Percentiles rank a stretch among this genome's conserved stretches.
phyloP scores from a whole-genome alignment of 2,888 invertebrate genomes.

The Drosophila histrio region DNA sequence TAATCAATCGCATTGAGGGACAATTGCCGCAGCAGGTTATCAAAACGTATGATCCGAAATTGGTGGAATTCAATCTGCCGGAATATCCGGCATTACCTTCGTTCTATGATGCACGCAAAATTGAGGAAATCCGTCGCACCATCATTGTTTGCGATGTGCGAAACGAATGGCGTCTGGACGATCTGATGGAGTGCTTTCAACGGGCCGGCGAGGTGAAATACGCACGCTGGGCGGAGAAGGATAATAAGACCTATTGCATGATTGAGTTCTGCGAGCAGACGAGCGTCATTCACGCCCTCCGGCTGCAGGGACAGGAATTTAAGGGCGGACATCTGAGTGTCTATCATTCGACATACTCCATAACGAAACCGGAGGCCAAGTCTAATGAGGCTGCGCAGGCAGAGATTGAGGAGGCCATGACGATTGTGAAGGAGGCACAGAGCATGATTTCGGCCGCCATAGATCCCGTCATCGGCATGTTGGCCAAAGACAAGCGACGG shows the following conservation, averaged over 20 bases:
- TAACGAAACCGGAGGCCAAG: slow-evolving; percentile 96
- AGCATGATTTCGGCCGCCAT: slow-evolving; percentile 97
- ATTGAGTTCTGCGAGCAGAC: slow-evolving; percentile 97
- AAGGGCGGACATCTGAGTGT: slow-evolving; percentile 89
- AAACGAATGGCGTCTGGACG: slow-evolving; percentile 90
- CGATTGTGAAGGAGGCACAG: slow-evolving; percentile 97
- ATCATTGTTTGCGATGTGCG: slow-evolving; percentile 92
- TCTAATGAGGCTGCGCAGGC: slow-evolving; percentile 97
- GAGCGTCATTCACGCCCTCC: slow-evolving; percentile 93
- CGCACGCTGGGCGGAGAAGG: slow-evolving; percentile 94
- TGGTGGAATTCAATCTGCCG: slow-evolving; percentile 92
- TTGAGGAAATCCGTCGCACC: slow-evolving; percentile 98
- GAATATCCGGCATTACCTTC: slow-evolving; percentile 96
- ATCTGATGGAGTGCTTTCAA: slow-evolving; percentile 94
- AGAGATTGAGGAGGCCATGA: slow-evolving; percentile 99
- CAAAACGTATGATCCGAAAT: slow-evolving; percentile 94
- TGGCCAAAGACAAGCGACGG: slow-evolving; percentile 92
- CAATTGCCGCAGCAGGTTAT: slow-evolving; percentile 93
- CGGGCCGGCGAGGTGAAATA: slow-evolving; percentile 97
- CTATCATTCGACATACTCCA: slow-evolving; percentile 95
- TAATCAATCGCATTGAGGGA: slow-evolving; percentile 94
- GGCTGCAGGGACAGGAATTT: slow-evolving; percentile 91
- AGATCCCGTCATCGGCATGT: slow-evolving; percentile 94
- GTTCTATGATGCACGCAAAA: slow-evolving; percentile 93
- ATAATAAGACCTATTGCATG: slow-evolving; percentile 91